phyloP scores from a whole-genome alignment of 2,888 invertebrate genomes.

The Carcina quercana region DNA sequence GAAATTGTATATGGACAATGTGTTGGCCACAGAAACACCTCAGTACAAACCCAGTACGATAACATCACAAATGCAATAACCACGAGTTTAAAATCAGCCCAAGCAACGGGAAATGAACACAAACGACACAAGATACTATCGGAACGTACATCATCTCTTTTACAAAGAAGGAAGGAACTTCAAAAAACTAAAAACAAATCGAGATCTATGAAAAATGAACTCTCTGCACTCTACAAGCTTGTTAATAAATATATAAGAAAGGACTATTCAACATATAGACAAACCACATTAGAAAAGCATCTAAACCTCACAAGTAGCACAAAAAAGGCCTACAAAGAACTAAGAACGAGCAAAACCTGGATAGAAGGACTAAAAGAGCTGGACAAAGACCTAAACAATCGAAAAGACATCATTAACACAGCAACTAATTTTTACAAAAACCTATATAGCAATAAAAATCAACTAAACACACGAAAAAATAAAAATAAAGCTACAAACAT shows the following conservation, averaged over 20 bases:
- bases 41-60: slow-evolving; percentile 14
- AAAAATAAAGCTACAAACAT: too few species aligned
- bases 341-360: slow-evolving; percentile 12
- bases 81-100: slow-evolving; percentile 4
- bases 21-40: not conserved
- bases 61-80: slow-evolving; percentile 12
- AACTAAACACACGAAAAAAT: too few species aligned
- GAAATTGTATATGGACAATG: too few species aligned
- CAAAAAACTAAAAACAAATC: slow-evolving; percentile 12
- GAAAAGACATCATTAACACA: slow-evolving; percentile 12
- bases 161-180: slow-evolving; percentile 13
- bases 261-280: slow-evolving; percentile 13
- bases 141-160: slow-evolving; percentile 8
- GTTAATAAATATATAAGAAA: slow-evolving; percentile 14
- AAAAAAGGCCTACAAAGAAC: slow-evolving; percentile 16
- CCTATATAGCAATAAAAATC: too few species aligned
- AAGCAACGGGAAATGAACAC: not conserved
- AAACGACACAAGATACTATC: slow-evolving; percentile 9
- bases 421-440: too few species aligned
- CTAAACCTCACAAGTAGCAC: slow-evolving; percentile 5
- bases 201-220: slow-evolving; percentile 14
- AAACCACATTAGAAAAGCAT: slow-evolving; percentile 11
- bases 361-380: slow-evolving; percentile 9
- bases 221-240: slow-evolving; percentile 13
- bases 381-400: slow-evolving; percentile 5